Evolutionary conservation across 2,797 vertebrate genomes (phyloP).

Genomic region (Tapirus indicus): DNA sequence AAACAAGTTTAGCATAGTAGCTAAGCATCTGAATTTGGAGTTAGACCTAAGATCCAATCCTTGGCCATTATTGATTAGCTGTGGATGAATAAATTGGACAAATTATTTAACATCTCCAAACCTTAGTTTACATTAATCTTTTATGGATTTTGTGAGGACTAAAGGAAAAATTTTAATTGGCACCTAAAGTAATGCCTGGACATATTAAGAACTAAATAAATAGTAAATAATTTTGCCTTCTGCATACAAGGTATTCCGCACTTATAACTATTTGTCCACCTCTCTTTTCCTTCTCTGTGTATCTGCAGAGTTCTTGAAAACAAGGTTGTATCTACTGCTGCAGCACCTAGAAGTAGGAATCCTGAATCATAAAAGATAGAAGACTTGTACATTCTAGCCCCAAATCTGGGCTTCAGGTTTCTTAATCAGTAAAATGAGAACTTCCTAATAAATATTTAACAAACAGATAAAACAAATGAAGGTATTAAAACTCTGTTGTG

Average conservation of each 20-base stretch:
- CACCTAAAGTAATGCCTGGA: not conserved
- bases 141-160: not conserved
- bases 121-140: not conserved
- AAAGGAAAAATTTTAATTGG: not conserved
- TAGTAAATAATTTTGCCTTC: not conserved
- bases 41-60: not conserved
- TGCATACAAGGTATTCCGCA: not conserved
- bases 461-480: conserved; percentile 36
- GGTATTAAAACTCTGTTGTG: not conserved
- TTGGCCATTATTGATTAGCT: not conserved
- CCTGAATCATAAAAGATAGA: not conserved
- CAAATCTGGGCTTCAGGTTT: not conserved
- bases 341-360: not conserved
- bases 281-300: not conserved
- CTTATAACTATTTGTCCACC: not conserved
- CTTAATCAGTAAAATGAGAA: conserved; percentile 17
- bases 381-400: not conserved
- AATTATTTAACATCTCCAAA: not conserved
- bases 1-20: not conserved
- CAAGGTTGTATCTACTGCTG: not conserved
- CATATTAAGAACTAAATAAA: not conserved
- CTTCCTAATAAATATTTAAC: conserved; percentile 36
- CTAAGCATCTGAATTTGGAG: not conserved
- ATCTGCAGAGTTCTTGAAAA: not conserved
- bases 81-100: not conserved